phyloP scores from a whole-genome alignment of 2,113 vertebrate genomes.

The Catagonus wagneri region DNA sequence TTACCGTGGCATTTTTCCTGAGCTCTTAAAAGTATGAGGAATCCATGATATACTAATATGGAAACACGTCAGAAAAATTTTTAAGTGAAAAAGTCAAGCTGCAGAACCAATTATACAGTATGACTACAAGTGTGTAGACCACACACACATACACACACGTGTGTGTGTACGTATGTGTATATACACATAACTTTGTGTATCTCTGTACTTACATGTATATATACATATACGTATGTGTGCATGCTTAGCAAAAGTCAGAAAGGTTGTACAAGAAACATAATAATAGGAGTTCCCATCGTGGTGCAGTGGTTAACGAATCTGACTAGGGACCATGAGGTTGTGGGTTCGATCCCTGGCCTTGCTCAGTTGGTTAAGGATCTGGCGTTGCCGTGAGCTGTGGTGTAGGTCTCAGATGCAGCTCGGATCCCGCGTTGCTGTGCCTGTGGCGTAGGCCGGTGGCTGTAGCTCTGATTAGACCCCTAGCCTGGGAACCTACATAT shows the following conservation, averaged over 20 bases:
- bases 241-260: constrained; percentile 35
- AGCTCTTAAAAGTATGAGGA: constrained; percentile 21
- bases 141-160: not conserved
- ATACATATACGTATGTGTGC: not conserved
- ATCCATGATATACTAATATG: not conserved
- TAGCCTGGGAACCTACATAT: too few species aligned
- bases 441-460: too few species aligned
- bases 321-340: too few species aligned
- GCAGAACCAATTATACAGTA: constrained; percentile 10
- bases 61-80: constrained; percentile 18
- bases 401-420: too few species aligned
- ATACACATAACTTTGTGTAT: not conserved
- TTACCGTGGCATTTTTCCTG: not conserved
- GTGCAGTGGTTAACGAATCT: too few species aligned
- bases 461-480: too few species aligned
- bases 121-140: not conserved
- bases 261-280: not conserved
- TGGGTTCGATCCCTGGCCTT: too few species aligned
- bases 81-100: constrained; percentile 31
- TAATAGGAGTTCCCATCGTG: too few species aligned
- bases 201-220: too few species aligned
- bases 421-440: too few species aligned
- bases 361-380: too few species aligned
- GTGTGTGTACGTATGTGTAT: not conserved
- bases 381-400: too few species aligned